These are phyloP conservation scores for Clarias magur DNA, from an alignment of 2,113 vertebrate genomes.

Conservation along the genomic window DNA sequence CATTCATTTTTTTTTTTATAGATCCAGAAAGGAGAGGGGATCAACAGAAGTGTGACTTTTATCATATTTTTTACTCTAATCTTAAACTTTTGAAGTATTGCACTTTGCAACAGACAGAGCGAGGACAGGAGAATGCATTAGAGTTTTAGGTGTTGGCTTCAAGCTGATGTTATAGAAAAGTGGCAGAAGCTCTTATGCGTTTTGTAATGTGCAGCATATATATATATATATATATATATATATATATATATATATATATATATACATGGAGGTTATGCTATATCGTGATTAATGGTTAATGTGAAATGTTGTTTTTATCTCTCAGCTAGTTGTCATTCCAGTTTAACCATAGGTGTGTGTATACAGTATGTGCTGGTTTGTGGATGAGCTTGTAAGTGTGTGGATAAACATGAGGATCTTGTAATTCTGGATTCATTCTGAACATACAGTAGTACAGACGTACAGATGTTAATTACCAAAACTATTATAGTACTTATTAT, in stretches of 20 bases:
- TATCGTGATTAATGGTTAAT: conserved; percentile 44
- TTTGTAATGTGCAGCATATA: conserved; percentile 32
- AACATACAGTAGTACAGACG: not conserved
- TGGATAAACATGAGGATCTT: not conserved
- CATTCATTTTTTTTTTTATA: conserved; percentile 60
- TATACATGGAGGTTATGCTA: conserved; percentile 39
- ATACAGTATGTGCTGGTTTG: conserved; percentile 39
- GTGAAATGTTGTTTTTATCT: conserved; percentile 37
- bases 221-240: conserved; percentile 19
- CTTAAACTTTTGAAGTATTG: conserved; percentile 7
- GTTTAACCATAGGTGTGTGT: conserved; percentile 30
- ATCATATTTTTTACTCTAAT: conserved; percentile 21
- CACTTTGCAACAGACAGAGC: not conserved
- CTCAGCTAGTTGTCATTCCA: conserved; percentile 16
- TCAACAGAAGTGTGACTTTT: conserved; percentile 20
- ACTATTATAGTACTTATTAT: not conserved
- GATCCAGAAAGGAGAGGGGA: conserved; percentile 58
- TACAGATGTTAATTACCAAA: not conserved
- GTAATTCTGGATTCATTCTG: not conserved
- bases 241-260: conserved; percentile 16
- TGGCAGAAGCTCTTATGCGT: not conserved
- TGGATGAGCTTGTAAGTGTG: conserved; percentile 23
- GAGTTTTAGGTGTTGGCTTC: not conserved
- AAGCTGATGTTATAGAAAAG: not conserved
- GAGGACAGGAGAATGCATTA: not conserved